Conservation (phyloP, 1,140 invertebrate species). For the Phenacoccus solenopsis region DNA sequence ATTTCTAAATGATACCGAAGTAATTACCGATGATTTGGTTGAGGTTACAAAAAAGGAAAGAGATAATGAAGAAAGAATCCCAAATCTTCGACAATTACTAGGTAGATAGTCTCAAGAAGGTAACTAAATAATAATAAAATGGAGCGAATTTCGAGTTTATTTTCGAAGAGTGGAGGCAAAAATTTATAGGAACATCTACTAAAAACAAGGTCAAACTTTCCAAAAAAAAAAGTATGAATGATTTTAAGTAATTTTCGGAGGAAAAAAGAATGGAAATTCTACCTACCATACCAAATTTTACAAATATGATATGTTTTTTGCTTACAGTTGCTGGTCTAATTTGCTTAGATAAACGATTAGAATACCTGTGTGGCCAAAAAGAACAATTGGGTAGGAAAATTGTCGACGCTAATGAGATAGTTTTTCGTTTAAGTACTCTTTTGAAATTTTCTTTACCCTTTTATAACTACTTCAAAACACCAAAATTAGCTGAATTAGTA, state of each 20-base stretch:
- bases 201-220: too few species aligned
- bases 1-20: constrained; percentile 35
- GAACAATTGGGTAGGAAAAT: constrained; percentile 32
- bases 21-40: constrained; percentile 34
- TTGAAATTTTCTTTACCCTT: constrained; percentile 37
- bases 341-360: constrained; percentile 38
- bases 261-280: too few species aligned
- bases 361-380: constrained; percentile 31
- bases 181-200: too few species aligned
- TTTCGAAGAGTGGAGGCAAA: too few species aligned
- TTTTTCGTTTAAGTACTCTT: constrained; percentile 35
- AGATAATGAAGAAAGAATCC: constrained; percentile 24
- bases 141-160: too few species aligned
- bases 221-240: too few species aligned
- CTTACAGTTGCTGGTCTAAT: constrained; percentile 36
- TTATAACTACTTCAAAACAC: constrained; percentile 35
- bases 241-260: too few species aligned
- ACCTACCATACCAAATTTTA: too few species aligned
- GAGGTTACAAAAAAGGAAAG: constrained; percentile 27
- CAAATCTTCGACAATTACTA: constrained; percentile 28
- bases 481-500: constrained; percentile 33
- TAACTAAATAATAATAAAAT: too few species aligned
- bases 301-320: too few species aligned
- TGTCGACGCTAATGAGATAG: constrained; percentile 34
- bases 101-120: constrained; percentile 36